Base-by-base conservation (phyloP, 2,113 vertebrate species). In the Phoxinus phoxinus region DNA sequence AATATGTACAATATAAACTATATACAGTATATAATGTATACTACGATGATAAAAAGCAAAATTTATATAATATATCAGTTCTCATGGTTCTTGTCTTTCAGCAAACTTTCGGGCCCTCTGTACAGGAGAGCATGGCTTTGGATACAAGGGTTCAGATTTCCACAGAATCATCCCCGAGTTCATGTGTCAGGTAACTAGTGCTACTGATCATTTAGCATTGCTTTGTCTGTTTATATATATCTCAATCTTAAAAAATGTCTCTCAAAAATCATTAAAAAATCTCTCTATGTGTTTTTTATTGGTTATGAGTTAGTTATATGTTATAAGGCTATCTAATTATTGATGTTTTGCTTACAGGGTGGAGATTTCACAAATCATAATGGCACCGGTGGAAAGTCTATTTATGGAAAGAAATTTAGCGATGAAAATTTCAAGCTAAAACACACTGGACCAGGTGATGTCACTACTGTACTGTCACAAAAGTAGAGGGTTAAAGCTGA, bases 361-460 rank as follows among this genome's bases (percentile, higher is more conserved):
- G 98, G 98, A 17, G 98, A 99, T 93, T 98, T 99, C 81, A 98
- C 96, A 27, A 94, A 97, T 85, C 95, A 98, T 91, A 97, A 98
- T 0, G 98, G 97, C 85, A 99, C 97, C 0, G 97, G 98, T 78
- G 98, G 98, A 25, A 99, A 97, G 90, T 99, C 98, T 35, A 98
- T 99, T 90, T 99, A 97, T 0, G 97, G 98, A 72, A 96, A 96
- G 77, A 96, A 95, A 25, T 99, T 99, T 89, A 94, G 93, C 12
- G 98, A 99, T 88, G 98, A 99, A 92, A 99, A 99, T 92, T 99
- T 99, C 87, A 90, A 90, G 30, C 93, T 99, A 72, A 97, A 98
- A 90, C 98, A 99, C 1, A 92, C 92, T 2, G 95, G 94, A 75
- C 94, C 97, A 87, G 98, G 98, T 99, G 92, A 21, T 13, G 21